phyloP scores from a whole-genome alignment of 2,888 invertebrate genomes.

The Ophraella communa region DNA sequence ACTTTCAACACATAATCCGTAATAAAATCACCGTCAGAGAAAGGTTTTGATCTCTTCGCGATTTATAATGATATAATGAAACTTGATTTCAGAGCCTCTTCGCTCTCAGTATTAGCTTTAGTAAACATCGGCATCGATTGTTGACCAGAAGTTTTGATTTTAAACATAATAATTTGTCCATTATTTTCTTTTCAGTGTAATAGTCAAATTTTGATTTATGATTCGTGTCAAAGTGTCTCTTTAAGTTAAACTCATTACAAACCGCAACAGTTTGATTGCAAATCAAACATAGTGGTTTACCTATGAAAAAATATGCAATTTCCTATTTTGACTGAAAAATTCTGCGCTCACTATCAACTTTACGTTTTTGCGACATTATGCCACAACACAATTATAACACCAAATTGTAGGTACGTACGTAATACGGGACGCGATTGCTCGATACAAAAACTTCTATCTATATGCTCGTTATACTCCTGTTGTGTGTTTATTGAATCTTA shows the following conservation, averaged over 20 bases:
- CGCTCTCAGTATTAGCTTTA: background rate
- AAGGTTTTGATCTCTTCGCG: too few species aligned
- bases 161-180: too few species aligned
- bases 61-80: background rate
- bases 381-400: too few species aligned
- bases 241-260: background rate
- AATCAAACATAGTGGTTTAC: too few species aligned
- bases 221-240: background rate
- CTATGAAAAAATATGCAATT: background rate
- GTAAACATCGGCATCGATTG: too few species aligned
- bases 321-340: background rate
- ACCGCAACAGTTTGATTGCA: background rate
- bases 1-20: background rate
- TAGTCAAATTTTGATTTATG: background rate
- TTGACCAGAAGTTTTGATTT: too few species aligned
- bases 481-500: too few species aligned
- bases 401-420: too few species aligned
- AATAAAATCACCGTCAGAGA: background rate
- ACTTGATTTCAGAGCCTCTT: background rate
- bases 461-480: too few species aligned
- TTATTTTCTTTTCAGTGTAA: background rate
- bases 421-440: too few species aligned
- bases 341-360: background rate
- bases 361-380: too few species aligned
- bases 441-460: too few species aligned